A percentile compares a stretch with the other conserved stretches of the same genome.
phyloP scores from a whole-genome alignment of 1,140 invertebrate genomes.

The Drosophila insularis region DNA sequence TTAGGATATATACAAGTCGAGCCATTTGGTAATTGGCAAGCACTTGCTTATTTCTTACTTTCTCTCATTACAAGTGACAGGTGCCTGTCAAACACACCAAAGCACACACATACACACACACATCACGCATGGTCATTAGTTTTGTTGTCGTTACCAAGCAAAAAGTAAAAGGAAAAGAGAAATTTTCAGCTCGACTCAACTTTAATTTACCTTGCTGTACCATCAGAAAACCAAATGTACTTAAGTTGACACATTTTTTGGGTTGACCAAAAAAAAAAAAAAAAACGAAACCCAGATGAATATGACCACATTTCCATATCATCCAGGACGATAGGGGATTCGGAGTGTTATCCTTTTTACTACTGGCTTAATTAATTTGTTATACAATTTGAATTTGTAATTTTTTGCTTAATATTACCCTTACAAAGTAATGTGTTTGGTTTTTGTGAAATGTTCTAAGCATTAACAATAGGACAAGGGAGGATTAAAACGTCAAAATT shows the following conservation, averaged over 20 bases:
- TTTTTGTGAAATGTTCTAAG: too few species aligned
- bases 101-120: slow-evolving; percentile 16
- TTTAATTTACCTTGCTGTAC: slow-evolving; percentile 37
- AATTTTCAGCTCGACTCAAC: slow-evolving; percentile 34
- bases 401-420: not conserved
- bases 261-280: slow-evolving; percentile 12
- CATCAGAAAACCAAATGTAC: not conserved
- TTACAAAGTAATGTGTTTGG: not conserved
- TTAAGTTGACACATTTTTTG: slow-evolving; percentile 33
- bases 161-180: slow-evolving; percentile 4
- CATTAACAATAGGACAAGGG: too few species aligned
- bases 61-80: slow-evolving; percentile 69
- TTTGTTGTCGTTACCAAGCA: slow-evolving; percentile 45
- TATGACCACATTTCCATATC: not conserved
- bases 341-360: slow-evolving; percentile 1
- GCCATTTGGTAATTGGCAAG: not conserved
- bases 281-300: not conserved
- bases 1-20: slow-evolving; percentile 2
- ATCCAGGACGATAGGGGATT: not conserved
- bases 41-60: slow-evolving; percentile 17
- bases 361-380: slow-evolving; percentile 6
- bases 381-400: slow-evolving; percentile 8
- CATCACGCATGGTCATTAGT: slow-evolving; percentile 51
- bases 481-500: too few species aligned
- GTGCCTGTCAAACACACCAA: slow-evolving; percentile 61